phyloP scores from a whole-genome alignment of 2,888 invertebrate species.

The Xestia rhomboidea region DNA sequence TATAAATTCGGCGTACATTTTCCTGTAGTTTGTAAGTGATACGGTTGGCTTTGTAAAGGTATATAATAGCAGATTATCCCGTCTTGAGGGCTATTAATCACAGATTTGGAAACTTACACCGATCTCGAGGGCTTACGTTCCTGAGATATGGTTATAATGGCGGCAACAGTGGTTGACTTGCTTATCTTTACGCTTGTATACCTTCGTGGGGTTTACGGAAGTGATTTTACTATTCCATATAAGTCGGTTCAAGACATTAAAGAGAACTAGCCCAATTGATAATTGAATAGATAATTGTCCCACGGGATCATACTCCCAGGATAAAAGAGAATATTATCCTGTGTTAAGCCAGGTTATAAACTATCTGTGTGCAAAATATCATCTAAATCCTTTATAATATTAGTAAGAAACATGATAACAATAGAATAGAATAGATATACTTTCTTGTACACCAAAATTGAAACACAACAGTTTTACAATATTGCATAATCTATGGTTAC shows the following conservation, averaged over 20 bases:
- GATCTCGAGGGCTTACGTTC: constrained; percentile 62
- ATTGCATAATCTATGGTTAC: not conserved
- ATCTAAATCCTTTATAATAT: too few relatives aligned
- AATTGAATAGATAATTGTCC: too few relatives aligned
- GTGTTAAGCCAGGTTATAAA: too few relatives aligned
- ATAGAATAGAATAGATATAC: not conserved
- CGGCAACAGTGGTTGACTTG: constrained; percentile 20
- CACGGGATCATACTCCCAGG: too few relatives aligned
- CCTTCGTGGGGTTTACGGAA: not conserved
- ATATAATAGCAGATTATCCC: constrained; percentile 69
- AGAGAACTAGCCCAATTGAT: not conserved
- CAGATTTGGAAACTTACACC: constrained; percentile 76
- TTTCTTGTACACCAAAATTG: not conserved
- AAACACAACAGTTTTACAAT: not conserved
- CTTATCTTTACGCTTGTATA: constrained; percentile 34
- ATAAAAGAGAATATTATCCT: too few relatives aligned
- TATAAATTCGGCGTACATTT: constrained; percentile 46
- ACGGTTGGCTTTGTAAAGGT: constrained; percentile 49
- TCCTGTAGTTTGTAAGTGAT: constrained; percentile 62
- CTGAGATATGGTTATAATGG: constrained; percentile 38
- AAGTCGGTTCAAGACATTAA: not conserved
- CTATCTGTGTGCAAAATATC: too few relatives aligned
- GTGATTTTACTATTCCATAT: not conserved
- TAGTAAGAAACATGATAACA: not conserved
- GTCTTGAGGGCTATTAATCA: constrained; percentile 79